These are phyloP conservation scores for Leptura quadrifasciata DNA, from an alignment of 2,888 invertebrate species.

Conservation along the genomic window DNA sequence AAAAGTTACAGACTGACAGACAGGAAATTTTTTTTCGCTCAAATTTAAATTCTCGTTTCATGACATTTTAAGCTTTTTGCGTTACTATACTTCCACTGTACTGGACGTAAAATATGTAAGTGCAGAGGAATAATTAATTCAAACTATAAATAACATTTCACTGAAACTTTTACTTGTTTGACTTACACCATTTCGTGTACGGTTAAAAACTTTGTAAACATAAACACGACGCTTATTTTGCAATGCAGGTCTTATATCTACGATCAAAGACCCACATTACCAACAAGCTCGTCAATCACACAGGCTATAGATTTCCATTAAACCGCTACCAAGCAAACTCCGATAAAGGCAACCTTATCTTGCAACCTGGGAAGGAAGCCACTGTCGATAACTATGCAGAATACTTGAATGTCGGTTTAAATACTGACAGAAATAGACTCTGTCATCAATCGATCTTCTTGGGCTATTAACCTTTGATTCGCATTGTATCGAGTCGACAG, in stretches of 20 bases:
- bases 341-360: conserved; percentile 50
- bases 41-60: too few species aligned
- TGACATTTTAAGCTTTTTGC: too few species aligned
- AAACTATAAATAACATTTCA: not conserved
- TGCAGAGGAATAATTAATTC: not conserved
- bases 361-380: conserved; percentile 44
- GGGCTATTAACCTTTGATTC: conserved; percentile 53
- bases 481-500: conserved; percentile 26
- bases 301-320: conserved; percentile 41
- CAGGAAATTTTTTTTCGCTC: too few species aligned
- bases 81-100: too few species aligned
- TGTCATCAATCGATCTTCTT: conserved; percentile 59
- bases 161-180: not conserved
- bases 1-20: too few species aligned
- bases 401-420: conserved; percentile 42
- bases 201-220: conserved; percentile 9
- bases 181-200: not conserved
- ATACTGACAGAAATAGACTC: conserved; percentile 52
- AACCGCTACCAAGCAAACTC: conserved; percentile 37
- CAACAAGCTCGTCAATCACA: conserved; percentile 50
- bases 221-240: conserved; percentile 17
- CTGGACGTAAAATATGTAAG: not conserved
- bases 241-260: conserved; percentile 29
- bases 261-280: conserved; percentile 40
- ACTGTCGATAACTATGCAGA: conserved; percentile 50